A percentile compares a stretch with the other conserved stretches of the same genome.
phyloP scores from a whole-genome alignment of 1,140 invertebrate species.

The Brachionus plicatilis region DNA sequence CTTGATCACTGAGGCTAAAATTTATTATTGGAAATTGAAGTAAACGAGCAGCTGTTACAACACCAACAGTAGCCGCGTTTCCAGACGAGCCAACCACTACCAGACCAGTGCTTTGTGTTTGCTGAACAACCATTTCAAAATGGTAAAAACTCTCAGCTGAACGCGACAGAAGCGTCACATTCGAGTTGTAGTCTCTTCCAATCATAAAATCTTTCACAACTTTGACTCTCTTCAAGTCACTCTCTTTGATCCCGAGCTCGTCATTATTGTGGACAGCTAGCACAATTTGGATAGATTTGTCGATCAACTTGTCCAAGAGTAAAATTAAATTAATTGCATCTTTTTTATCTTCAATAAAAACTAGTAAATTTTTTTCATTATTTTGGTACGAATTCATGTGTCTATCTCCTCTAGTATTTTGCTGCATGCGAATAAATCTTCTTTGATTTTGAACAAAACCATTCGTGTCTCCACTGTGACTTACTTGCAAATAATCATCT shows the following conservation, averaged over 20 bases:
- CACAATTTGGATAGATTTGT: not conserved
- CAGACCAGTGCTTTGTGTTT: not conserved
- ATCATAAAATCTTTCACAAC: not conserved
- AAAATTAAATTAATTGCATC: not conserved
- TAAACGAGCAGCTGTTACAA: not conserved
- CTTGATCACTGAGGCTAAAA: not conserved
- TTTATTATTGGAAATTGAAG: not conserved
- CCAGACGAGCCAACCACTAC: not conserved
- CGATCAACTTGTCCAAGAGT: not conserved
- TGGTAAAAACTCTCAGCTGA: not conserved
- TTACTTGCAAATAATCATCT: not conserved
- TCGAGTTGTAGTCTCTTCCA: not conserved
- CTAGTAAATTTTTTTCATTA: not conserved
- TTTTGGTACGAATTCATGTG: not conserved
- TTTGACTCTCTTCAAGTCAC: not conserved
- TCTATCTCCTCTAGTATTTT: not conserved
- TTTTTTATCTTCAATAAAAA: not conserved
- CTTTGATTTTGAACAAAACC: not conserved
- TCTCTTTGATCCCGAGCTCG: not conserved
- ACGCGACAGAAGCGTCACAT: not conserved
- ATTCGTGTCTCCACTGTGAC: not conserved
- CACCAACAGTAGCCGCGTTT: not conserved
- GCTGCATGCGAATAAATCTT: not conserved
- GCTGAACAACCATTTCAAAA: not conserved
- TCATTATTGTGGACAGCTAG: not conserved